Evolutionary conservation across 2,797 vertebrate species (phyloP), one percentile per base, ranked within the genome.

Genomic region (Rhadinocentrus ornatus): DNA sequence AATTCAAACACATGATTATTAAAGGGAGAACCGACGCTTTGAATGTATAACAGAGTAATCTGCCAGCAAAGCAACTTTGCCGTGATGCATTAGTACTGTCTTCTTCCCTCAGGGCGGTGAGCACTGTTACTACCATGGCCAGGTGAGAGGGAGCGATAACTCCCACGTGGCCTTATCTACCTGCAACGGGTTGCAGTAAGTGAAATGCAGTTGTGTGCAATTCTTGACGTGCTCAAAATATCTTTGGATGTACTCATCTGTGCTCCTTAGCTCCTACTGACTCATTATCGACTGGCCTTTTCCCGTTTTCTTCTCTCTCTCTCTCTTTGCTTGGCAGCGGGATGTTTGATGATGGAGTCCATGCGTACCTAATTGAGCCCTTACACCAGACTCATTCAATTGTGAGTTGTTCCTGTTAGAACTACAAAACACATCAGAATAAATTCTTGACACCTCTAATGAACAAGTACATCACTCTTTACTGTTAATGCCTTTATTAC

Each of bases 111-210:
- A 99, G 98, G 98, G 98, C 3, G 98, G 98, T 83, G 98, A 99
- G 64, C 98, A 99, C 88, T 99, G 98, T 85, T 99, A 98, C 88
- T 99, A 99, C 88, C 97, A 97, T 1, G 98, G 98, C 68, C 94
- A 92, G 90, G 94, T 99, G 93, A 95, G 98, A 92, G 96, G 96
- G 26, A 88, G 95, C 61, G 85, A 95, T 67, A 86, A 93, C 72
- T 99, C 98, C 84, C 95, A 75, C 69, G 97, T 90, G 71, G 97
- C 98, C 77, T 89, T 99, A 89, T 99, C 98, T 22, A 99, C 98
- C 67, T 99, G 98, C 92, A 96, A 98, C 37, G 98, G 98, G 81
- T 95, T 99, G 91, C 97, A 98, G 98, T 99, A 96, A 93, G 98
- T 97, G 80, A 75, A 62, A 73, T 35, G 70, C 73, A 61, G 75